phyloP scores from a whole-genome alignment of 2,888 invertebrate species.

The Lycia hirtaria region DNA sequence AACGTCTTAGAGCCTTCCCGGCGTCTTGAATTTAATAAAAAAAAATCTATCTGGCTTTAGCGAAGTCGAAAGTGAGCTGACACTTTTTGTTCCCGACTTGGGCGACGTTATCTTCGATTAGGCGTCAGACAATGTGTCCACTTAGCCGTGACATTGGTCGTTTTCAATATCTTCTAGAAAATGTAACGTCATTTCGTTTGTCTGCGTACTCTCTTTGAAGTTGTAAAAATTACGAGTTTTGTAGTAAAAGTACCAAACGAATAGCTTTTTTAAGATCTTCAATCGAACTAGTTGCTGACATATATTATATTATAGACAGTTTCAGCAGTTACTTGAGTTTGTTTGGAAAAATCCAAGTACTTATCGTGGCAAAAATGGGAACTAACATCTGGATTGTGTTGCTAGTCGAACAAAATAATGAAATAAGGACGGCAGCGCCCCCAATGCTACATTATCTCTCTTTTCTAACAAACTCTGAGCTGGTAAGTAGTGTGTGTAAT shows the following conservation, averaged over 20 bases:
- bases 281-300: background rate
- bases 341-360: too few relatives aligned
- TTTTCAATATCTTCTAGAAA: slow-evolving; percentile 25
- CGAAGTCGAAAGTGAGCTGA: slow-evolving; percentile 48
- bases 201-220: slow-evolving; percentile 7
- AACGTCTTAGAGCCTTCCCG: slow-evolving; percentile 55
- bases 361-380: too few relatives aligned
- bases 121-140: slow-evolving; percentile 21
- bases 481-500: too few relatives aligned
- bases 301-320: too few relatives aligned
- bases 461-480: too few relatives aligned
- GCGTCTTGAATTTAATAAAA: slow-evolving; percentile 63
- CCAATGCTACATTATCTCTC: too few relatives aligned
- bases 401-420: too few relatives aligned
- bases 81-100: slow-evolving; percentile 36
- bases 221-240: slow-evolving; percentile 12
- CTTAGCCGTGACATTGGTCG: slow-evolving; percentile 33
- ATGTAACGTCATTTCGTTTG: slow-evolving; percentile 21
- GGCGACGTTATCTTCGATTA: slow-evolving; percentile 31
- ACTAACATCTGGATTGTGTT: too few relatives aligned
- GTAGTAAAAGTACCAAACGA: too few relatives aligned
- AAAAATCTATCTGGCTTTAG: slow-evolving; percentile 53
- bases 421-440: too few relatives aligned
- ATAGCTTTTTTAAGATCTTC: background rate
- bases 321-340: too few relatives aligned